These are phyloP conservation scores for Albula goreensis DNA, from an alignment of 2,113 vertebrate genomes.

Conservation along the genomic window DNA sequence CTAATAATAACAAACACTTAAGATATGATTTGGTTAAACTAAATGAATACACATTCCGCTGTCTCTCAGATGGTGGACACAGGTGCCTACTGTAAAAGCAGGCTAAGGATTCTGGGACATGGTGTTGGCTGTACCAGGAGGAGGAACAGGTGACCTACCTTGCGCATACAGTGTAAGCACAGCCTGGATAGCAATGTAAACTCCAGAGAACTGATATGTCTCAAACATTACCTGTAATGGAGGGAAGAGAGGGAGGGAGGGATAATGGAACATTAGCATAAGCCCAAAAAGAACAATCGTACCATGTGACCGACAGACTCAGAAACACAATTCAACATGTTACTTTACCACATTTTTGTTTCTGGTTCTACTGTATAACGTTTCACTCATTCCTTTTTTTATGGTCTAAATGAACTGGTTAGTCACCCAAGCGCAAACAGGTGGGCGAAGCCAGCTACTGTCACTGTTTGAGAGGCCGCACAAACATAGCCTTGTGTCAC, in stretches of 20 bases:
- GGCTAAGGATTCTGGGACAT: too few species aligned
- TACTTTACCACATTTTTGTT: too few species aligned
- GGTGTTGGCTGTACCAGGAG: background rate
- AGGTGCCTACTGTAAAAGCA: background rate
- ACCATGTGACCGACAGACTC: background rate
- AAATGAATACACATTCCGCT: too few species aligned
- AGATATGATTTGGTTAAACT: too few species aligned
- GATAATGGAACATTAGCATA: background rate
- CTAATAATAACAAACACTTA: too few species aligned
- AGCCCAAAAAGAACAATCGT: background rate
- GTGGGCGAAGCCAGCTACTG: background rate
- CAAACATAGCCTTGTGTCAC: background rate
- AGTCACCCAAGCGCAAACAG: background rate
- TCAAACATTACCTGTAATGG: conserved; percentile 94
- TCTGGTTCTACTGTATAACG: background rate
- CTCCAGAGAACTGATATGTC: conserved; percentile 94
- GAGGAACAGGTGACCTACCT: conserved; percentile 73
- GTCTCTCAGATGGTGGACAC: background rate
- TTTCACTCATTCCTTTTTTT: background rate
- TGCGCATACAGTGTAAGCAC: conserved; percentile 97
- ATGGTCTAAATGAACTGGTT: background rate
- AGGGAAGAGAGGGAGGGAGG: background rate
- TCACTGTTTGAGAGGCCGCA: background rate
- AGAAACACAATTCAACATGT: too few species aligned
- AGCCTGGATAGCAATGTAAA: conserved; percentile 97